Conservation (phyloP, 2,888 invertebrate genomes). For the Trichopoda pennipes region DNA sequence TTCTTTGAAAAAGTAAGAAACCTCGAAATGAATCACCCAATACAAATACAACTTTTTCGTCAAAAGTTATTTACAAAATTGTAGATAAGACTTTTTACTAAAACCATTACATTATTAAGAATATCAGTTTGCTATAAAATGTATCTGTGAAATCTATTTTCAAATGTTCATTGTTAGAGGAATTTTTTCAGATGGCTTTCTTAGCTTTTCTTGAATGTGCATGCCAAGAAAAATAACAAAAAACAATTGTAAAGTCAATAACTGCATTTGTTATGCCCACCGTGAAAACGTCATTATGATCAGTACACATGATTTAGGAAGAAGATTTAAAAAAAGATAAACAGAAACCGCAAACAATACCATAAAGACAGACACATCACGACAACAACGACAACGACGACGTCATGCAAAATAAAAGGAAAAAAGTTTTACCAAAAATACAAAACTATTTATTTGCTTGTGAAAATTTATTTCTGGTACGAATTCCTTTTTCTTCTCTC, state of each 20-base stretch:
- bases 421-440: not conserved
- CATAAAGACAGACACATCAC: constrained; percentile 19
- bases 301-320: constrained; percentile 26
- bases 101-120: no score
- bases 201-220: no score
- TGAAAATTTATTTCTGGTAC: constrained; percentile 10
- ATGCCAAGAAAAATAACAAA: not conserved
- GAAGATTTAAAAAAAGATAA: not conserved
- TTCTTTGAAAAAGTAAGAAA: no score
- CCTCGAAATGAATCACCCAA: no score
- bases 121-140: no score
- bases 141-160: not conserved
- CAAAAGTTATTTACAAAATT: no score
- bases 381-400: no score
- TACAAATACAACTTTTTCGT: no score
- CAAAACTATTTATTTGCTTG: constrained; percentile 1
- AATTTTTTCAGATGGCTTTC: no score
- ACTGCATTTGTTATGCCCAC: not conserved
- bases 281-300: constrained; percentile 20
- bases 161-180: no score
- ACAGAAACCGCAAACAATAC: not conserved
- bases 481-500: constrained; percentile 9
- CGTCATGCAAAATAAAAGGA: constrained; percentile 39
- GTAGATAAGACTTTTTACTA: no score
- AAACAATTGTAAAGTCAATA: not conserved